Evolutionary conservation across 1,140 invertebrate species (phyloP).

Genomic region (Phortica variegata): DNA sequence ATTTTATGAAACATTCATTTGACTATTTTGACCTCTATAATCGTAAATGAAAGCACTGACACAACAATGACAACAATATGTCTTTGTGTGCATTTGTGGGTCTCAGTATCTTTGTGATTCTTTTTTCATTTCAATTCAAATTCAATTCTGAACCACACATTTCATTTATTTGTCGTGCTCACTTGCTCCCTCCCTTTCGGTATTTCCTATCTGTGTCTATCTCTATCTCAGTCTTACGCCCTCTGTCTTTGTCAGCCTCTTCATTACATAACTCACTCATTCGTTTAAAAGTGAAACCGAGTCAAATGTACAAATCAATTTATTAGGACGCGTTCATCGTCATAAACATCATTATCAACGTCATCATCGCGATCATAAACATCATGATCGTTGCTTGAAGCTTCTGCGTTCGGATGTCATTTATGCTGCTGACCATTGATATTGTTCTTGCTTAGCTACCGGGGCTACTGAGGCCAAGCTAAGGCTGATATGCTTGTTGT

Average conservation of each 20-base stretch:
- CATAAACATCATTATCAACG: slow-evolving; percentile 32
- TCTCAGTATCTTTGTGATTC: too few species aligned
- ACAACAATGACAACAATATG: slow-evolving; percentile 9
- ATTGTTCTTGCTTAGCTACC: slow-evolving; percentile 22
- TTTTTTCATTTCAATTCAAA: too few species aligned
- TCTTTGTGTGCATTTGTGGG: too few species aligned
- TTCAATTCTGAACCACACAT: too few species aligned
- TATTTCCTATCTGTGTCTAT: too few species aligned
- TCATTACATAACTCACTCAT: too few species aligned
- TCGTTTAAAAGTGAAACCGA: not conserved
- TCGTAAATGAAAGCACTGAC: slow-evolving; percentile 37
- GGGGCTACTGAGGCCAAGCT: slow-evolving; percentile 13
- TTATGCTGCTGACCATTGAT: slow-evolving; percentile 25
- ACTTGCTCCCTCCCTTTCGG: too few species aligned
- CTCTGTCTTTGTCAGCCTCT: too few species aligned
- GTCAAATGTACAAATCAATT: slow-evolving; percentile 55
- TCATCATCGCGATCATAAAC: not conserved
- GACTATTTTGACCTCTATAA: slow-evolving; percentile 52
- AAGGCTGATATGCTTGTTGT: slow-evolving; percentile 6
- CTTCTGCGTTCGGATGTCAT: not conserved
- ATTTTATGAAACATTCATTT: slow-evolving; percentile 45
- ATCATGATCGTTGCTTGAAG: slow-evolving; percentile 11
- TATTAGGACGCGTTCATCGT: slow-evolving; percentile 45
- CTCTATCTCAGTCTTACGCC: too few species aligned
- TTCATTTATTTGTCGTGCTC: too few species aligned